Percentiles rank a stretch among this genome's conserved stretches.
Conservation (phyloP, 2,797 vertebrate genomes). For the Lagocephalus sceleratus region DNA sequence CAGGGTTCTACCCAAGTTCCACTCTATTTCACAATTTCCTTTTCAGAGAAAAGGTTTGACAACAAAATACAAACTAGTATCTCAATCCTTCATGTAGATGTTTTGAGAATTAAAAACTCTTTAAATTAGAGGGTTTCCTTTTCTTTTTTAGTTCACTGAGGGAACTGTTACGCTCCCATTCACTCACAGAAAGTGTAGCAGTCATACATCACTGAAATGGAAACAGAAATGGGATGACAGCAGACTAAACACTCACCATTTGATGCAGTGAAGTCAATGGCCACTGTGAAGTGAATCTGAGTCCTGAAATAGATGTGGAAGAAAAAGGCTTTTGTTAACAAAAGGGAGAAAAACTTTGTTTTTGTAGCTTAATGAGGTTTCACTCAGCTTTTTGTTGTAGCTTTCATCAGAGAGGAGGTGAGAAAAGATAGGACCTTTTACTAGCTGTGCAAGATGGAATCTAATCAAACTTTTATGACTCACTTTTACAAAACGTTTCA, state of each 20-base stretch:
- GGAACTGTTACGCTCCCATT: constrained; percentile 11
- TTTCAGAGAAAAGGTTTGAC: background rate
- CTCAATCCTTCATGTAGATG: background rate
- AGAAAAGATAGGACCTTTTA: constrained; percentile 27
- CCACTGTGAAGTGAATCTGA: constrained; percentile 97
- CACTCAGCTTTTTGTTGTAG: constrained; percentile 26
- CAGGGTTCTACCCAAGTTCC: background rate
- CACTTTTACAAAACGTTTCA: no score
- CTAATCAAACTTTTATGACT: background rate
- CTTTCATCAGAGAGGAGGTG: constrained; percentile 40
- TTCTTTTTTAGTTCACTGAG: constrained; percentile 5
- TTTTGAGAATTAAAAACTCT: background rate
- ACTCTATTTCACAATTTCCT: background rate
- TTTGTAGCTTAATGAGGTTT: constrained; percentile 44
- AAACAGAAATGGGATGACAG: constrained; percentile 14
- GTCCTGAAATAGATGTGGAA: constrained; percentile 77
- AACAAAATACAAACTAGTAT: no score
- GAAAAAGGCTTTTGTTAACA: constrained; percentile 40
- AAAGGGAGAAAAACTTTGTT: constrained; percentile 33
- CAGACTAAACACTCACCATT: constrained; percentile 82
- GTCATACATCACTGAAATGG: constrained; percentile 33
- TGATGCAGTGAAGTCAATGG: constrained; percentile 97
- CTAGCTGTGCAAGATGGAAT: constrained; percentile 3
- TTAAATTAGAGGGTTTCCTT: background rate
- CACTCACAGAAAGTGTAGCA: constrained; percentile 27